Base-by-base conservation (phyloP, 1,140 invertebrate species). In the Pseudomyrmex dendroicus region DNA sequence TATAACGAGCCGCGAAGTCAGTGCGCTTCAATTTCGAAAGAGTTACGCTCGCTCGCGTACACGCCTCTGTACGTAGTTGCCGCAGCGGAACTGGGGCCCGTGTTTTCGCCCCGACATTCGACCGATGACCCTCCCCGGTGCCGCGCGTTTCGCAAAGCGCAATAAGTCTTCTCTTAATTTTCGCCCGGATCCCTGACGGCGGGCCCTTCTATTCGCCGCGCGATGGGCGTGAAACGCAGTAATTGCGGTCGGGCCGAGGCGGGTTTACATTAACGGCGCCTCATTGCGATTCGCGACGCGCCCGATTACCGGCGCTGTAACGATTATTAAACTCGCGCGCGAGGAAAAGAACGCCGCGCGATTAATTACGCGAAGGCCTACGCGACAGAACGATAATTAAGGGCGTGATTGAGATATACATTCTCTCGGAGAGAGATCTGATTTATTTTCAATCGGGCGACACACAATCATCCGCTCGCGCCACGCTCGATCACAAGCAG, bases 151-250 rank as follows among this genome's bases (percentile, higher is more conserved):
- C 73, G 63, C 67, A 66, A 87, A 82, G 13, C 50, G 72, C 83
- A 78, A 87, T 85, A 74, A 83, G 83, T 85, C 85, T 78, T 64
- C 72, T 76, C 83, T 83, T 85, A 83, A 88, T 88, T 80, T 87
- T 88, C 61, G 52, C 72, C 48, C 20, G 57, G 73, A 62, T 25
- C 22, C 12, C 9, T 35, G 50, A 22, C 67, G 1, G 35, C 10
- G 52, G 63, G 59, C 15, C n/a, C 50, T 7, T 7, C 57, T 68
- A n/a, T 66, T 50, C 73, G 7, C 35, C 35, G 46, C 59, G 20
- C 48, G 85, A 85, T 77, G 66, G 52, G 76, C 85, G 85, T 74
- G 83, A 84, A 82, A 83, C 85, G 56, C 62, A 35, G 59, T 84
- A 84, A 86, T 86, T 73, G 85, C 64, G 59, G 46, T 56, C 61